Base-by-base conservation (phyloP, 2,113 vertebrate genomes). In the Hippopotamus amphibius region DNA sequence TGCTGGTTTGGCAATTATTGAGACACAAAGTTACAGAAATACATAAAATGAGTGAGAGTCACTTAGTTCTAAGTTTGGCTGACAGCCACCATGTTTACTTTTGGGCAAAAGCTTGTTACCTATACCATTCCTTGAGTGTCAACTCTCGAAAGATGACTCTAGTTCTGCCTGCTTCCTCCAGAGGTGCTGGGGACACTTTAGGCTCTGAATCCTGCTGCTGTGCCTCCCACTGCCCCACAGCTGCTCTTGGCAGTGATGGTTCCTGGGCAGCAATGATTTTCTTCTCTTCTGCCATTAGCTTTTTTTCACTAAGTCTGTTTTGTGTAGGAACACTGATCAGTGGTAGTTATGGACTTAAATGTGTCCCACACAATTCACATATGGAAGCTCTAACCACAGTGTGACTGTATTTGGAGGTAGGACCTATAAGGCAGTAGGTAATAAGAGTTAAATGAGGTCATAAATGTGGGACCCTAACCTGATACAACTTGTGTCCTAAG, bases 161-260 rank as follows among this genome's bases (percentile, higher is more conserved):
- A 26, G 16, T 28, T 41, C 28, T 71, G 12, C 61, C 9, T 84
- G 59, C 37, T 85, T 15, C 28, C 22, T 7, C 17, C 55, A 57
- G 15, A 63, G 3, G 10, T 55, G 1, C 16, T n/a, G 7, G 11
- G 17, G 2, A 83, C 4, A 48, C 8, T 26, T 48, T 1, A 48
- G 1, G 7, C n/a, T 89, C 16, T 43, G 12, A 65, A 37, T 46
- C 2, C 55, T 71, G 7, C 11, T 30, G 14, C 13, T 37, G 4
- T 2, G 3, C 6, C 24, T 12, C 65, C 3, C 16, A 59, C 6
- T 3, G 1, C 21, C 26, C 33, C n/a, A 3, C 2, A 68, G 80
- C 33, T 33, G 2, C 5, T 83, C 5, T 65, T 76, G 16, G n/a
- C 41, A 59, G 9, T 63, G 11, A 14, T 11, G 2, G 3, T 37